Conservation (phyloP, 2,113 vertebrate genomes). For the Chaetodon auriga region DNA sequence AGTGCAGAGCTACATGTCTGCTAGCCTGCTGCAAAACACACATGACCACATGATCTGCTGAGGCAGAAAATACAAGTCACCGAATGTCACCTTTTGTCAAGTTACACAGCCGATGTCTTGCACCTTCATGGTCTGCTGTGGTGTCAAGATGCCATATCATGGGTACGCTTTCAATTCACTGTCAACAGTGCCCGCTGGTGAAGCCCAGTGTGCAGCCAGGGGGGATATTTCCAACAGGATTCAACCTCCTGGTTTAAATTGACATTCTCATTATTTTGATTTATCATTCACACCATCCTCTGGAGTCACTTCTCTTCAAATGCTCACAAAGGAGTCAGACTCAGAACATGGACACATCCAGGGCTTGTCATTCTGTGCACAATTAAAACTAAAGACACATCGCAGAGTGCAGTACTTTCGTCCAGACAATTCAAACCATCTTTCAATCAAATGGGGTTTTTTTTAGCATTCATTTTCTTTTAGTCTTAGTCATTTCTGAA, state of each 20-base stretch:
- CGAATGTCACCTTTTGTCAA: slow-evolving; percentile 7
- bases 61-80: not conserved
- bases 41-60: not conserved
- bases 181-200: not conserved
- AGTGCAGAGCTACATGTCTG: slow-evolving; percentile 21
- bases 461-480: not conserved
- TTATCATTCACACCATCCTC: slow-evolving; percentile 2
- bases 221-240: not conserved
- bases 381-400: not conserved
- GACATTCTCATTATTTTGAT: slow-evolving; percentile 26
- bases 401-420: not conserved
- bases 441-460: not conserved
- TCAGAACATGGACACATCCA: not conserved
- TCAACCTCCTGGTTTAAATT: slow-evolving; percentile 13
- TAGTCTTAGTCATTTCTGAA: not conserved
- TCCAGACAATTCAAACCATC: slow-evolving; percentile 1
- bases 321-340: slow-evolving; percentile 10
- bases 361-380: slow-evolving; percentile 4
- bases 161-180: slow-evolving; percentile 35
- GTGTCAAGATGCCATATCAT: not conserved
- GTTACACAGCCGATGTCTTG: not conserved
- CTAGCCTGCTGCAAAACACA: not conserved
- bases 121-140: not conserved
- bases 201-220: slow-evolving; percentile 7
- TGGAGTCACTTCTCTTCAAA: slow-evolving; percentile 5